Percentiles rank a stretch among this genome's conserved stretches.
Evolutionary conservation across 2,888 invertebrate species (phyloP).

Genomic region (Paralinhomoeus sp.): DNA sequence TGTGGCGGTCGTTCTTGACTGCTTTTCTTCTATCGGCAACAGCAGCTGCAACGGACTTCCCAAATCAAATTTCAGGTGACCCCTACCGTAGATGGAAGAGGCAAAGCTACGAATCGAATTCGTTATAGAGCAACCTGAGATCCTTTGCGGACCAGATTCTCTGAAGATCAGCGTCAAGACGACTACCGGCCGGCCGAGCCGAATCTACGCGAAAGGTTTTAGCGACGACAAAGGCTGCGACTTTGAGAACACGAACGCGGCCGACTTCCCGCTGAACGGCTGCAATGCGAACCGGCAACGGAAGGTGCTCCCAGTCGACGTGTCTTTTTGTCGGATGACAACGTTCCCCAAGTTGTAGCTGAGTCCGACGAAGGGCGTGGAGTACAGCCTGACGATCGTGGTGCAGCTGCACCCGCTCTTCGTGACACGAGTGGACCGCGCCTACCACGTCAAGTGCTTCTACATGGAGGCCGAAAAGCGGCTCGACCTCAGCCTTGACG

Average conservation of each 20-base stretch:
- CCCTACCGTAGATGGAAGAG: not conserved
- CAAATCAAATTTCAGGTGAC: too few species aligned
- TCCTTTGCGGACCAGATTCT: slow-evolving; percentile 1
- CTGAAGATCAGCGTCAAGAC: slow-evolving; percentile 3
- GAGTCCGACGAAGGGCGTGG: slow-evolving; percentile 3
- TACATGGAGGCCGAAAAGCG: slow-evolving; percentile 6
- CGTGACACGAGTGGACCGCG: slow-evolving; percentile 7
- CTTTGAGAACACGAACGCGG: slow-evolving; percentile 1
- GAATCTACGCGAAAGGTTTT: slow-evolving; percentile 6
- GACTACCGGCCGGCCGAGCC: not conserved
- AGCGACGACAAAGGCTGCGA: not conserved
- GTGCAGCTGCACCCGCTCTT: slow-evolving; percentile 7
- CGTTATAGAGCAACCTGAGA: slow-evolving; percentile 2
- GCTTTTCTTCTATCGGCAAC: too few species aligned
- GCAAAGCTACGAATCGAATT: not conserved
- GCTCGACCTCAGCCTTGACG: slow-evolving; percentile 2
- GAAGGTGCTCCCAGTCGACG: not conserved
- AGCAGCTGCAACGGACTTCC: too few species aligned
- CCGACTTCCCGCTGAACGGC: slow-evolving; percentile 1
- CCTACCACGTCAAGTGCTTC: slow-evolving; percentile 6
- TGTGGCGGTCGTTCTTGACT: too few species aligned
- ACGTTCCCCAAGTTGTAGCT: not conserved
- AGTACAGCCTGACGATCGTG: slow-evolving; percentile 3
- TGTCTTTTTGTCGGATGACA: too few species aligned
- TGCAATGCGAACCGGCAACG: slow-evolving; percentile 5